phyloP scores from a whole-genome alignment of 2,797 vertebrate genomes.

The Notoglanidium macrostoma region DNA sequence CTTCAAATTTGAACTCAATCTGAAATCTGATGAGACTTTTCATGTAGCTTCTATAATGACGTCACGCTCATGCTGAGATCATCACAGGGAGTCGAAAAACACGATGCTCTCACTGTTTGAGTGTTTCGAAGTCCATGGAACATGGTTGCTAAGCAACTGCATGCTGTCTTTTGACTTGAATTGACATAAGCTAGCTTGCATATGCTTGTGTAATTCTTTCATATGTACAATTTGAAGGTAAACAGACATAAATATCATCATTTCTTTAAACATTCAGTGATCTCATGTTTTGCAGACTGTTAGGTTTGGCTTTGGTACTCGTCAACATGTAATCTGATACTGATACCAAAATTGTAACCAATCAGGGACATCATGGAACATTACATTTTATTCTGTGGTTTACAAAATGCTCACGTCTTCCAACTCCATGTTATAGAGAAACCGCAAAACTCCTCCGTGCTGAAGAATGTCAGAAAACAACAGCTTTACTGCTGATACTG shows the following conservation, averaged over 20 bases:
- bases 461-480: not conserved
- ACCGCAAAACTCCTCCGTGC: not conserved
- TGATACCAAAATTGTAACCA: too few relatives aligned
- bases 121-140: not conserved
- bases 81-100: not conserved
- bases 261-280: not conserved
- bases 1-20: not conserved
- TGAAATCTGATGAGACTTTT: not conserved
- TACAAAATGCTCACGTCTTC: not conserved
- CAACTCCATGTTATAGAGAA: too few relatives aligned
- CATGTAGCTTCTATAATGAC: not conserved
- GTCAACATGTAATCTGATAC: not conserved
- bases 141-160: conserved; percentile 11
- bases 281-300: not conserved
- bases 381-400: not conserved
- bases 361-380: not conserved
- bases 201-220: not conserved
- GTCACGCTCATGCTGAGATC: not conserved
- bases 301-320: not conserved
- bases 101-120: not conserved
- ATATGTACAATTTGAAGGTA: not conserved
- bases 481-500: not conserved
- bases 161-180: not conserved
- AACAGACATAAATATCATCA: not conserved
- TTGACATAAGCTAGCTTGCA: not conserved